Evolutionary conservation across 2,888 invertebrate genomes (phyloP), one percentile per base, ranked within the genome.

Genomic region (Caenorhabditis zanzibari): DNA sequence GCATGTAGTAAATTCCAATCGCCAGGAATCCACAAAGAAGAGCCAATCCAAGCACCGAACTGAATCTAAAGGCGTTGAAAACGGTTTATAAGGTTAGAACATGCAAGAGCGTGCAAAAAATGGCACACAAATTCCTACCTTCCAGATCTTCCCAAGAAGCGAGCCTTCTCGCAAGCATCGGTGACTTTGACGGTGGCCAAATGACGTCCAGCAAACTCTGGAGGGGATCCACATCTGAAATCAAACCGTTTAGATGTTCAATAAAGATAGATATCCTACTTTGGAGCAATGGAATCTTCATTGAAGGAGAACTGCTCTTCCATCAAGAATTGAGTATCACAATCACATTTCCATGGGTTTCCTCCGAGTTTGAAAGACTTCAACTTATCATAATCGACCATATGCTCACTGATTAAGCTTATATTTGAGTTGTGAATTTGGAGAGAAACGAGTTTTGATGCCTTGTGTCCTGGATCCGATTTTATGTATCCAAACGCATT

Each of bases 401-500:
- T 59, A 10, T 75, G 72, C 47, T 86, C 86, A 12, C 72, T 59
- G 56, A 88, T 28, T 0, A 63, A 75, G 0, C 69, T 49, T 6
- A 87, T 1, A 52, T 86, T 85, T 12, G 83, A 83, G 28, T 77
- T 76, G 14, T 77, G 49, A 14, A 87, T n/a, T 26, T 64, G 41
- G 4, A 87, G 19, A 1, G 72, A 52, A 22, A 49, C 69, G 19
- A 86, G 14, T 2, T 22, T 16, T 1, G 71, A 49, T 0, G 77
- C 74, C 44, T 85, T 81, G 26, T 69, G 41, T 64, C 74, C 80
- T 1, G 68, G 61, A 1, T 66, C 69, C 5, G 74, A 54, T 26
- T 77, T 74, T 28, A 75, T 66, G 59, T 73, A 81, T 52, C 88
- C 87, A 28, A 88, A 88, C 0, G 88, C 88, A 35, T 88, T 84